Evolutionary conservation across 2,797 vertebrate genomes (phyloP), one percentile per base, ranked within the genome.

Genomic region (Pantherophis vulpinus): DNA sequence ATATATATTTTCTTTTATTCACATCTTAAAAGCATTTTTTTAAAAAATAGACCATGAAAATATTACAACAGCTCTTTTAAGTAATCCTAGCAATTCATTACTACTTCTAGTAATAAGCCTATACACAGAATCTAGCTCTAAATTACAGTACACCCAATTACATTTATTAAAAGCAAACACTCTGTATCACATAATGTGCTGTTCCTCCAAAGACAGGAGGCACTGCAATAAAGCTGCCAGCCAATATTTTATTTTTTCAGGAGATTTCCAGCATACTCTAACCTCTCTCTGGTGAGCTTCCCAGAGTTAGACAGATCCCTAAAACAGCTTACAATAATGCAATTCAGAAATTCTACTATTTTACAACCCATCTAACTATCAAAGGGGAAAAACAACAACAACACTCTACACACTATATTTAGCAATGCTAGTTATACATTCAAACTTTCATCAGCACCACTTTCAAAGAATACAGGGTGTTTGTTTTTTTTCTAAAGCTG

Each of bases 241-340:
- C 95, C 96, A 96, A 93, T 96, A 96, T 96, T 97, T 97, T 97
- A 96, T 97, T 96, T 97, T 96, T 97, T 94, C 96, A 96, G 95
- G 96, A 96, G 96, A 97, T 96, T 97, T 97, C 96, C 96, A 97
- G 95, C 95, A 93, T 95, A 88, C 94, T 93, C 94, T 95, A 96
- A 97, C 96, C 96, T 94, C 93, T 93, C 90, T 96, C 95, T 87
- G 91, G 95, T 96, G 96, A 97, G 96, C 97, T 94, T 97, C 97
- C 95, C 93, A 92, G 94, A 94, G 94, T 47, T 6, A 96, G 95
- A 96, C 70, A 93, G 96, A 96, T 96, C 96, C 94, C 58, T 0
- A 79, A 92, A 91, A 89, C 0, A 3, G 86, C 25, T 91, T 63
- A 91, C 91, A 96, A 91, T 0, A 83, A 74, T 55, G 42, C 91